phyloP scores from a whole-genome alignment of 1,140 invertebrate genomes.

The Neotoxoptera formosana region DNA sequence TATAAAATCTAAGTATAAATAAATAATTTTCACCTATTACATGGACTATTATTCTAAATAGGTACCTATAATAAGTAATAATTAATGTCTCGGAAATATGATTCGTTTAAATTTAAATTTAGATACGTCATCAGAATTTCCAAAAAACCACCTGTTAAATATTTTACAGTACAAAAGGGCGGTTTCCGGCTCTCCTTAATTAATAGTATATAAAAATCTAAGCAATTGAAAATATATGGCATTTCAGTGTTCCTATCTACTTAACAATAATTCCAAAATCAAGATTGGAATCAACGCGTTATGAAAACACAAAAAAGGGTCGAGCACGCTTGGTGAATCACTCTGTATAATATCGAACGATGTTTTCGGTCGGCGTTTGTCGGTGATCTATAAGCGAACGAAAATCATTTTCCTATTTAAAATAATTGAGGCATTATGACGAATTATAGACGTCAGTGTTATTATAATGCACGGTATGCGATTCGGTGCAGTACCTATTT shows the following conservation, averaged over 20 bases:
- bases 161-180: too few relatives aligned
- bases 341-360: background rate
- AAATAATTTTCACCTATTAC: too few relatives aligned
- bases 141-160: too few relatives aligned
- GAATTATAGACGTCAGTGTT: background rate
- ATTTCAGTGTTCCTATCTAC: background rate
- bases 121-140: too few relatives aligned
- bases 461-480: background rate
- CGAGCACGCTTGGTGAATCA: background rate
- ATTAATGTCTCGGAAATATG: too few relatives aligned
- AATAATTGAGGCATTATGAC: background rate
- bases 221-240: background rate
- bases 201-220: background rate
- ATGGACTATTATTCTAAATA: too few relatives aligned
- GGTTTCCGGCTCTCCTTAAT: too few relatives aligned
- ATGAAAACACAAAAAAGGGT: background rate
- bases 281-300: background rate
- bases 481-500: background rate
- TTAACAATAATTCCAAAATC: too few relatives aligned
- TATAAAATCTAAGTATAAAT: too few relatives aligned
- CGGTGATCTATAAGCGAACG: background rate
- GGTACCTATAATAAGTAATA: too few relatives aligned
- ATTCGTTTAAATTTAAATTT: too few relatives aligned
- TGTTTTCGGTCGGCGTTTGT: background rate
- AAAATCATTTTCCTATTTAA: background rate